Conservation (phyloP, 2,113 vertebrate genomes). For the Martes martes region DNA sequence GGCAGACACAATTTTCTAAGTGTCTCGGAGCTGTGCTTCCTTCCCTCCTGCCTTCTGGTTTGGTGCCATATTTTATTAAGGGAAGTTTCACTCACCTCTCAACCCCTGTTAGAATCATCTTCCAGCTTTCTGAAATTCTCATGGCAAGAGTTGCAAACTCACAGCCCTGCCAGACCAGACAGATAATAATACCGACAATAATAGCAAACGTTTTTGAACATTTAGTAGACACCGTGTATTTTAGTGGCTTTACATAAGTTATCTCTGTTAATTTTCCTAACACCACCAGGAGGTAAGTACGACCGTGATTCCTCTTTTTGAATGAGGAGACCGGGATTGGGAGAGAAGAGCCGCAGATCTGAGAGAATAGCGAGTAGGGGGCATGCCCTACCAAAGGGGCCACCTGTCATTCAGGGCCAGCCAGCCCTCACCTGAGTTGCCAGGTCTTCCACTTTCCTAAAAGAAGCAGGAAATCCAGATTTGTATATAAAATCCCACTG, state of each 20-base stretch:
- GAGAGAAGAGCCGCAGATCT: not conserved
- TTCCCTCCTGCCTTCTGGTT: not conserved
- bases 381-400: not conserved
- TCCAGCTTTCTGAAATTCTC: not conserved
- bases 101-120: not conserved
- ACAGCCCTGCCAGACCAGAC: not conserved
- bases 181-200: not conserved
- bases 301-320: not conserved
- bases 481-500: not conserved
- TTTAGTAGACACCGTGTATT: not conserved
- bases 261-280: not conserved
- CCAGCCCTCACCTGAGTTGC: not conserved
- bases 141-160: not conserved
- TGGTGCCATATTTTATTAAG: not conserved
- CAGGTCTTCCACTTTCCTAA: not conserved
- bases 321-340: not conserved
- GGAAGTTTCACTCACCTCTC: constrained; percentile 8
- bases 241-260: not conserved
- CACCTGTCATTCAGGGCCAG: not conserved
- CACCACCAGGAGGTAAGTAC: not conserved
- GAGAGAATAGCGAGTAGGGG: not conserved
- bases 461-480: not conserved
- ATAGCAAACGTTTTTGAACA: not conserved
- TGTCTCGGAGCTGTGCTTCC: not conserved
- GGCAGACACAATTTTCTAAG: constrained; percentile 24